Evolutionary conservation across 2,113 vertebrate species (phyloP), one percentile per base, ranked within the genome.

Genomic region (Chiloscyllium plagiosum): DNA sequence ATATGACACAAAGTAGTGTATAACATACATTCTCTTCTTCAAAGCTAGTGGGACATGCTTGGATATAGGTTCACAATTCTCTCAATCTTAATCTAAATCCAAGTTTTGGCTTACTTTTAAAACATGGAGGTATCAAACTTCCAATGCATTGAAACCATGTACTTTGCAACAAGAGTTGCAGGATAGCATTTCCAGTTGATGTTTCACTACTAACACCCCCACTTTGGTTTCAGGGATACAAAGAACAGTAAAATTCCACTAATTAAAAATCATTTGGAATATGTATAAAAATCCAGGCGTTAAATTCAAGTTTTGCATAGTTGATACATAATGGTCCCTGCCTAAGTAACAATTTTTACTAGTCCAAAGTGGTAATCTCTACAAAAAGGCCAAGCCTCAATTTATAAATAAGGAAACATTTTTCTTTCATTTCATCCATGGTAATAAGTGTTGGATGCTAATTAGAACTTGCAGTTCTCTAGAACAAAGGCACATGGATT

Each of bases 401-500:
- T 19, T 22, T 83, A 42, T 42, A 37, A 37, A 17, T 33, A 13
- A 90, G 87, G 87, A 47, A 50, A 93, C n/a, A 93, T 93, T 93
- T 93, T 66, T 66, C 65, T 66, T 93, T 52, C 26, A 95, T 50
- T 52, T 42, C 10, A 52, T 52, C 47, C 13, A 22, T 95, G 50
- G 69, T 72, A 95, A 52, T 76, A 95, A 50, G 93, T 72, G 47
- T 70, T 72, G 37, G 52, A 61, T 8, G 61, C 37, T 17, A 29
- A 52, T 61, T 29, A 76, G 69, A 76, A 95, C 42, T 76, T 52
- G 42, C 7, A 70, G 52, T 95, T 90, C 87, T 65, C 98, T 98
- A 99, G 96, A 98, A 96, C 97, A 98, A 97, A 96, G 98, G 97
- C 96, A 99, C 97, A 90, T 98, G 98, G 72, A 99, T 97, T 37